Conservation (phyloP, 1,140 invertebrate genomes). For the Drosophila fuyamai region DNA sequence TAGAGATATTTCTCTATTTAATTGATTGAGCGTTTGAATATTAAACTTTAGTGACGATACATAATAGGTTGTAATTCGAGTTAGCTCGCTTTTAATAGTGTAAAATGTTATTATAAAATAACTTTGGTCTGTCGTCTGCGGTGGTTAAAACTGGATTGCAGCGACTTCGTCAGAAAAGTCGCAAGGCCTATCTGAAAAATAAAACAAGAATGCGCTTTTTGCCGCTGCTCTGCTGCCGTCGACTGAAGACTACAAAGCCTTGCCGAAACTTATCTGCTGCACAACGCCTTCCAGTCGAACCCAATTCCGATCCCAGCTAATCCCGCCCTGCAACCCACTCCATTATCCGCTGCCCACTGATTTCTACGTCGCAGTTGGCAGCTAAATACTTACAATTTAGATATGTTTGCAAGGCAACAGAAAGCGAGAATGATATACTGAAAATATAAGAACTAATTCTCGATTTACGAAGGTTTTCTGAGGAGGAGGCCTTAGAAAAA, state of each 20-base stretch:
- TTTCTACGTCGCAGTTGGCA: constrained; percentile 65
- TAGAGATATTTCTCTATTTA: too few relatives aligned
- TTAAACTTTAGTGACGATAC: too few relatives aligned
- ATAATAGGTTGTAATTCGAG: not conserved
- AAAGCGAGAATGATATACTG: not conserved
- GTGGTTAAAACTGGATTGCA: constrained; percentile 29
- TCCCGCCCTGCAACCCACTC: constrained; percentile 1
- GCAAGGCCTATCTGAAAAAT: constrained; percentile 2
- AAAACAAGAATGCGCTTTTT: constrained; percentile 3
- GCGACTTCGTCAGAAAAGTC: not conserved
- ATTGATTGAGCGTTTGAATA: not conserved
- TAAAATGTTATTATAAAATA: not conserved
- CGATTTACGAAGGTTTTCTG: too few relatives aligned
- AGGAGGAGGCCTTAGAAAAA: too few relatives aligned
- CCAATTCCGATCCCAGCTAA: constrained; percentile 23
- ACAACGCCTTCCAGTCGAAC: constrained; percentile 40
- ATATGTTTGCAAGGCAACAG: constrained; percentile 49
- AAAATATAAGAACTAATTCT: not conserved
- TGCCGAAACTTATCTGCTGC: constrained; percentile 77
- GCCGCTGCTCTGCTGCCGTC: constrained; percentile 4
- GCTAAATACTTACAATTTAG: constrained; percentile 52
- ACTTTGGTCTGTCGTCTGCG: constrained; percentile 16
- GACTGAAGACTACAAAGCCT: constrained; percentile 70
- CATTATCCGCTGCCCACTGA: constrained; percentile 12
- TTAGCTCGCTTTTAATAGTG: not conserved